A percentile compares a stretch with the other conserved stretches of the same genome.
These are phyloP conservation scores for Cheilosia scutellata DNA, from an alignment of 2,888 invertebrate genomes.

Conservation along the genomic window DNA sequence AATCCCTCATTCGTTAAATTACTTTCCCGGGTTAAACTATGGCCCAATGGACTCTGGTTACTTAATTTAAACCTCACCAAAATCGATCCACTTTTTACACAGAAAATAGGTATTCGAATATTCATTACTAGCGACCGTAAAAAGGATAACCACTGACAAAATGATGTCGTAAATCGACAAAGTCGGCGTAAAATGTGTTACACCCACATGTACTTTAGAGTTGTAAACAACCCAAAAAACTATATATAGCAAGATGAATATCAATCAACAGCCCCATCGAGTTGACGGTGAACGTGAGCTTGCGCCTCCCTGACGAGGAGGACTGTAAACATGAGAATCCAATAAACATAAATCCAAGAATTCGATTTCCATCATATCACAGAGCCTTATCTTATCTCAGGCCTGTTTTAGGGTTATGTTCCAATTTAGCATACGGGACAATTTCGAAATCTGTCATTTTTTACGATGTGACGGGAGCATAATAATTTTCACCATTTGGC, in stretches of 20 bases:
- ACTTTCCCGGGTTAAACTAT: slow-evolving; percentile 40
- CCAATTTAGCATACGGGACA: slow-evolving; percentile 68
- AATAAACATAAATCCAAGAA: slow-evolving; percentile 66
- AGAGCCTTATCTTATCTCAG: slow-evolving; percentile 59
- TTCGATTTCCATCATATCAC: slow-evolving; percentile 45
- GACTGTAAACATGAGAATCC: slow-evolving; percentile 60
- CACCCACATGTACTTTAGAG: not conserved
- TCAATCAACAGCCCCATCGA: slow-evolving; percentile 46
- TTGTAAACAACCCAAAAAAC: slow-evolving; percentile 30
- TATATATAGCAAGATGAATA: slow-evolving; percentile 49
- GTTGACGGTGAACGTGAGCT: not conserved
- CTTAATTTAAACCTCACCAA: slow-evolving; percentile 53
- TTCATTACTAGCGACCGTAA: slow-evolving; percentile 45
- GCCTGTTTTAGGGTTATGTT: slow-evolving; percentile 38
- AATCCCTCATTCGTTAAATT: slow-evolving; percentile 67
- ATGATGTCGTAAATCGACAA: slow-evolving; percentile 49
- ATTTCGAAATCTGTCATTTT: slow-evolving; percentile 52
- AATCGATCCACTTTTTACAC: not conserved
- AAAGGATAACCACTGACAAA: slow-evolving; percentile 67
- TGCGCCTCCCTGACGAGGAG: not conserved
- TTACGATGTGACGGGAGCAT: slow-evolving; percentile 53
- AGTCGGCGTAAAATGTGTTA: not conserved
- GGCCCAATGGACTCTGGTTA: slow-evolving; percentile 52
- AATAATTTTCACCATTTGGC: slow-evolving; percentile 31
- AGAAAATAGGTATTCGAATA: slow-evolving; percentile 36